phyloP scores from a whole-genome alignment of 2,888 invertebrate genomes.

The Spodoptera exigua region DNA sequence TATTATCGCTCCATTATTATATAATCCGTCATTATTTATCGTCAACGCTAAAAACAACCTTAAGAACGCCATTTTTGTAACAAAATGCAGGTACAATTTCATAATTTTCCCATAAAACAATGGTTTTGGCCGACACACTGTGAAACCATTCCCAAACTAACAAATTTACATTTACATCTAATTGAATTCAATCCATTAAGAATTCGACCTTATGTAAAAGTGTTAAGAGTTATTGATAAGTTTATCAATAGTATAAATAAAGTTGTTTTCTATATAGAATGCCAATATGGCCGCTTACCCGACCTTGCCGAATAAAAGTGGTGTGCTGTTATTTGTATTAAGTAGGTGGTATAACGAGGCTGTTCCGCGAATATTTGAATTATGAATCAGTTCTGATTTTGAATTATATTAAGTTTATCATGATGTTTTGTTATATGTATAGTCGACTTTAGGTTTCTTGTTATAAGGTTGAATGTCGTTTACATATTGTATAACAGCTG shows the following conservation, averaged over 20 bases:
- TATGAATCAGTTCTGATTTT: constrained; percentile 46
- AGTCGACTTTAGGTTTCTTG: too few species aligned
- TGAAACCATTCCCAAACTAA: constrained; percentile 51
- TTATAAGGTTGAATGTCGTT: too few species aligned
- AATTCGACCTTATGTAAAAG: neutral
- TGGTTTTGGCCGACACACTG: constrained; percentile 30
- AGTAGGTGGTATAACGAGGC: constrained; percentile 50
- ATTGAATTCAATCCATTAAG: neutral
- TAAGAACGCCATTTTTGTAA: constrained; percentile 34
- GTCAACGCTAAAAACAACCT: constrained; percentile 24
- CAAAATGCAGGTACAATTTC: constrained; percentile 53
- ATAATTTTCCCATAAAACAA: constrained; percentile 58
- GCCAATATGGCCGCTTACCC: constrained; percentile 38
- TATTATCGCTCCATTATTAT: constrained; percentile 23
- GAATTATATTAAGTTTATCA: too few species aligned
- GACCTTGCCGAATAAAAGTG: constrained; percentile 57
- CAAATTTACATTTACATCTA: constrained; percentile 22
- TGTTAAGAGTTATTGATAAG: constrained; percentile 4
- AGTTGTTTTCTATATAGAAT: constrained; percentile 37
- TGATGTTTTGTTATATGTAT: too few species aligned
- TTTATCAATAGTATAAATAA: constrained; percentile 2
- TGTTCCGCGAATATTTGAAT: constrained; percentile 48
- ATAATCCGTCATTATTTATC: constrained; percentile 35
- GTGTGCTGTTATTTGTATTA: constrained; percentile 43
- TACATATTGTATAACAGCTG: too few species aligned